Conservation (phyloP, 2,797 vertebrate species). For the Muraenolepis orangiensis region DNA sequence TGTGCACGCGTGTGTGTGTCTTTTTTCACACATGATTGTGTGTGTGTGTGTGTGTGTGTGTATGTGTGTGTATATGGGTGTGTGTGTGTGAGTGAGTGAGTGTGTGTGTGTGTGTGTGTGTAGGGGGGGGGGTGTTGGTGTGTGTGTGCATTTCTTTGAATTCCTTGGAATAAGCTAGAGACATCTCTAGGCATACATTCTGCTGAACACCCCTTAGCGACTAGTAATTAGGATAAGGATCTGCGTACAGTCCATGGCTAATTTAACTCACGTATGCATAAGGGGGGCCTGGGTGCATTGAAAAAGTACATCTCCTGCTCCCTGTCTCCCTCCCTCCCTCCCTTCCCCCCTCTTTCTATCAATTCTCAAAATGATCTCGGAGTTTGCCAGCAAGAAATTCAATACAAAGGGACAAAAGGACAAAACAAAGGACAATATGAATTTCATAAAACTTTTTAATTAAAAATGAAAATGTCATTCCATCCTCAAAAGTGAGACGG, state of each 20-base stretch:
- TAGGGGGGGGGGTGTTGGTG: too few relatives aligned
- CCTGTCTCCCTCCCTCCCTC: too few relatives aligned
- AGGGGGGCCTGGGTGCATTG: not conserved
- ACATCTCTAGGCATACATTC: conserved; percentile 15
- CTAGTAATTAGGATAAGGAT: conserved; percentile 42
- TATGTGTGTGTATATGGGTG: too few relatives aligned
- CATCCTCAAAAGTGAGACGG: not conserved
- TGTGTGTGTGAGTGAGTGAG: too few relatives aligned
- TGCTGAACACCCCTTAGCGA: conserved; percentile 23
- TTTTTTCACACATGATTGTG: too few relatives aligned
- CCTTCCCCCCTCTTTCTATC: too few relatives aligned
- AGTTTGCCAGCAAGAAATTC: not conserved
- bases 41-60: too few relatives aligned
- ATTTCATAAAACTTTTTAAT: not conserved
- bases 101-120: conserved; percentile 5
- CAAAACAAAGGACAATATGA: not conserved
- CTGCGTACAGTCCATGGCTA: too few relatives aligned
- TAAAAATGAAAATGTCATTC: not conserved
- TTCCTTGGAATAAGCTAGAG: too few relatives aligned
- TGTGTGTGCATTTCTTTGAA: not conserved
- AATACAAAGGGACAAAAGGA: too few relatives aligned
- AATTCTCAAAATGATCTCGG: not conserved
- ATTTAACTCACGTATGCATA: too few relatives aligned
- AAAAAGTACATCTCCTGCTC: not conserved
- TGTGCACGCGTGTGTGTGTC: too few relatives aligned